phyloP scores from a whole-genome alignment of 2,113 vertebrate species.

The Cyprinus carpio region DNA sequence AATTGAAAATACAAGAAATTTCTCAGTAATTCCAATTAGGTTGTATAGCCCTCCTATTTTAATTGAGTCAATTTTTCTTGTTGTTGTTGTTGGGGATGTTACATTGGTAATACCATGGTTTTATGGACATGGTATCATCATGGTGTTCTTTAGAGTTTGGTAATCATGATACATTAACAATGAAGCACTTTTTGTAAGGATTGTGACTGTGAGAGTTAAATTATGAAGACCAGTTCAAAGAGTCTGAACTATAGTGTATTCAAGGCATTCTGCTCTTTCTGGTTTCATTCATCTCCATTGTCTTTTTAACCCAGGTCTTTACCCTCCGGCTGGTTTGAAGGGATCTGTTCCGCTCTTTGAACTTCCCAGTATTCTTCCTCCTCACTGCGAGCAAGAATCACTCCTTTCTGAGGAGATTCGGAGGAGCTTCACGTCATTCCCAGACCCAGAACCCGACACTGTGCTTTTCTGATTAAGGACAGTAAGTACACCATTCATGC shows the following conservation, averaged over 20 bases:
- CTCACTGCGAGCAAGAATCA: conserved; percentile 59
- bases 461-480: conserved; percentile 72
- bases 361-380: conserved; percentile 62
- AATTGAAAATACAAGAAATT: not conserved
- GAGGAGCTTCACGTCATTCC: conserved; percentile 60
- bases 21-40: not conserved
- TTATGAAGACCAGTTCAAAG: conserved; percentile 8
- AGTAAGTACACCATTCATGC: conserved; percentile 36
- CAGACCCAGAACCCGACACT: conserved; percentile 65
- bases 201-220: not conserved
- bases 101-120: not conserved
- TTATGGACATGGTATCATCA: not conserved
- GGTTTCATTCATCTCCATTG: not conserved
- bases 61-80: too few relatives aligned
- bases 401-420: conserved; percentile 55
- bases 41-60: too few relatives aligned
- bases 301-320: conserved; percentile 57
- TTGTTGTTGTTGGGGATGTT: not conserved
- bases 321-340: conserved; percentile 56
- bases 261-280: not conserved
- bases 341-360: conserved; percentile 51
- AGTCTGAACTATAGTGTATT: not conserved
- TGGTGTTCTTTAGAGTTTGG: not conserved
- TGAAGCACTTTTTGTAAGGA: too few relatives aligned
- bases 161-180: too few relatives aligned